Evolutionary conservation across 2,888 invertebrate genomes (phyloP).

Genomic region (Tiliacea aurago): DNA sequence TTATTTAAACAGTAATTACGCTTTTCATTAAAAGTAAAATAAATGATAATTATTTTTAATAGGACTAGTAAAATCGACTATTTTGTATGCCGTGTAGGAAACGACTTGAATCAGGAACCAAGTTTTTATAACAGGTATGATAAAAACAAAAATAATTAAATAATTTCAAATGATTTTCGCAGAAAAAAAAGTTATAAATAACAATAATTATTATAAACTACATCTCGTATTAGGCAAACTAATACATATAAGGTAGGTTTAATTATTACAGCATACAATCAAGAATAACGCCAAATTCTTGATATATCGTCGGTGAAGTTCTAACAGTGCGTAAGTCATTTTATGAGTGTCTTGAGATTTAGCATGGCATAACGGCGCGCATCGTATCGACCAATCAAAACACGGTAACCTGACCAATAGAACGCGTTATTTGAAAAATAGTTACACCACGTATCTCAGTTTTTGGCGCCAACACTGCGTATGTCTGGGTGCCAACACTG

Average conservation of each 20-base stretch:
- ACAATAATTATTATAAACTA: background rate
- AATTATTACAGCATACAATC: constrained; percentile 13
- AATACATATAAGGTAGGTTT: background rate
- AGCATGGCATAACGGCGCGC: too few species aligned
- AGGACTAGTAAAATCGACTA: background rate
- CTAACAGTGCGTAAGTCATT: too few species aligned
- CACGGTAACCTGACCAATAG: too few species aligned
- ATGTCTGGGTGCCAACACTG: too few species aligned
- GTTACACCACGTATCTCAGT: too few species aligned
- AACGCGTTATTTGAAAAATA: too few species aligned
- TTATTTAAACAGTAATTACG: background rate
- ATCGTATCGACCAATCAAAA: too few species aligned
- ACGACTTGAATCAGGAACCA: too few species aligned
- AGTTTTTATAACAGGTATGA: background rate
- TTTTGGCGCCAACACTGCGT: too few species aligned
- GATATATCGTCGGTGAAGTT: too few species aligned
- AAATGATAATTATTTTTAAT: background rate
- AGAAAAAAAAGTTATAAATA: background rate
- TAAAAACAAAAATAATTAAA: background rate
- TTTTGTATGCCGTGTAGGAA: background rate
- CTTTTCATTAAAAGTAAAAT: background rate
- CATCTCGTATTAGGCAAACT: background rate
- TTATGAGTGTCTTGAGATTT: too few species aligned
- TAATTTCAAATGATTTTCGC: background rate
- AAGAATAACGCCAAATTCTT: constrained; percentile 30